Conservation (phyloP, 2,797 vertebrate genomes). For the Siniperca undulata region DNA sequence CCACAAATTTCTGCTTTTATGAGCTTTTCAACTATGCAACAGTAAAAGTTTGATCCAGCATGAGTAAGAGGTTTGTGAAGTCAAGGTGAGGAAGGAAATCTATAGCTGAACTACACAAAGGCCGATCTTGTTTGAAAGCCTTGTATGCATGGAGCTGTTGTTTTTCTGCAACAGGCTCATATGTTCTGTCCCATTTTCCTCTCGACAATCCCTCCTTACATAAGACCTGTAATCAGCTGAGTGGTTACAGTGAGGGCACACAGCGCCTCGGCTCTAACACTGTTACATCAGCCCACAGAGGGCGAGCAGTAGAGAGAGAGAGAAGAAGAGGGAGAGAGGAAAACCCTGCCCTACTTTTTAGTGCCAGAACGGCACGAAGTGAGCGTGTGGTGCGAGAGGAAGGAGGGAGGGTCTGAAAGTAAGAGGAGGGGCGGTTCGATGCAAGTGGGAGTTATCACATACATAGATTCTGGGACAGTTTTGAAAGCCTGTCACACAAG, state of each 20-base stretch:
- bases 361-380: conserved; percentile 78
- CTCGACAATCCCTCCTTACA: conserved; percentile 83
- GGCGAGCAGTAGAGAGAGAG: conserved; percentile 51
- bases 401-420: conserved; percentile 50
- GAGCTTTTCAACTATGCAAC: conserved; percentile 10
- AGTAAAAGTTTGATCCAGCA: background rate
- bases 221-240: conserved; percentile 88
- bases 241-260: conserved; percentile 82
- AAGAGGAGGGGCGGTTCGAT: conserved; percentile 23
- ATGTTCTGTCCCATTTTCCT: conserved; percentile 83
- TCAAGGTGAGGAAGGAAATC: conserved; percentile 28
- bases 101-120: conserved; percentile 34
- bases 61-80: conserved; percentile 21
- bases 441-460: conserved; percentile 65
- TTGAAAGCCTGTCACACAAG: conserved; percentile 82
- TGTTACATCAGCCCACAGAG: conserved; percentile 80
- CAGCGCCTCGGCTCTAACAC: conserved; percentile 69
- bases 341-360: conserved; percentile 84
- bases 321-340: conserved; percentile 64
- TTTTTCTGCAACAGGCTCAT: conserved; percentile 71
- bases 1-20: background rate
- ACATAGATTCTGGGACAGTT: conserved; percentile 72
- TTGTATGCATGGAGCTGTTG: conserved; percentile 43
- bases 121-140: conserved; percentile 38
- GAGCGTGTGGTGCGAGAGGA: conserved; percentile 65